These are phyloP conservation scores for Leucophenga varia DNA, from an alignment of 1,140 invertebrate species.

Conservation along the genomic window DNA sequence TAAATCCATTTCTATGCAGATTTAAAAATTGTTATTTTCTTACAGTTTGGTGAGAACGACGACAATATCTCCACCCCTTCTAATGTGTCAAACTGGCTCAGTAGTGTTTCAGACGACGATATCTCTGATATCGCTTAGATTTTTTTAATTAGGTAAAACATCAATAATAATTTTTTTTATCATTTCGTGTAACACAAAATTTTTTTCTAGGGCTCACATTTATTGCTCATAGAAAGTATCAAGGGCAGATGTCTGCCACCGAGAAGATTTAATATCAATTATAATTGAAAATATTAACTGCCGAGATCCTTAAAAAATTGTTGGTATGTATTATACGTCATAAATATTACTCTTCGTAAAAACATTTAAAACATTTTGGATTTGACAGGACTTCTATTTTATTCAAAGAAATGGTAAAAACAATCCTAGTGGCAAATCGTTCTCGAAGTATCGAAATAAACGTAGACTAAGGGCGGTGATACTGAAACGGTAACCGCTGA, in stretches of 20 bases:
- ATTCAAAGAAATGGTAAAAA: not conserved
- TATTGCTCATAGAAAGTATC: not conserved
- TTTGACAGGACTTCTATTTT: not conserved
- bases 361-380: not conserved
- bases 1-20: not conserved
- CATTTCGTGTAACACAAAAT: not conserved
- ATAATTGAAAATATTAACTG: no score
- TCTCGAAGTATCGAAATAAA: not conserved
- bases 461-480: not conserved
- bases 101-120: not conserved
- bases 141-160: no score
- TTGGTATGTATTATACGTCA: not conserved
- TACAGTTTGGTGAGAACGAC: not conserved
- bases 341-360: not conserved
- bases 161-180: no score
- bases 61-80: not conserved
- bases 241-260: not conserved
- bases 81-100: not conserved
- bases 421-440: not conserved
- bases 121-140: no score
- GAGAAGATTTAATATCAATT: no score
- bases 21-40: not conserved
- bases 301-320: not conserved
- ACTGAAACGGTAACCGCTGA: no score
- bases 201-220: not conserved